Percentiles rank a stretch among this genome's conserved stretches.
Conservation (phyloP, 2,888 invertebrate species). For the Amphipyra berbera region DNA sequence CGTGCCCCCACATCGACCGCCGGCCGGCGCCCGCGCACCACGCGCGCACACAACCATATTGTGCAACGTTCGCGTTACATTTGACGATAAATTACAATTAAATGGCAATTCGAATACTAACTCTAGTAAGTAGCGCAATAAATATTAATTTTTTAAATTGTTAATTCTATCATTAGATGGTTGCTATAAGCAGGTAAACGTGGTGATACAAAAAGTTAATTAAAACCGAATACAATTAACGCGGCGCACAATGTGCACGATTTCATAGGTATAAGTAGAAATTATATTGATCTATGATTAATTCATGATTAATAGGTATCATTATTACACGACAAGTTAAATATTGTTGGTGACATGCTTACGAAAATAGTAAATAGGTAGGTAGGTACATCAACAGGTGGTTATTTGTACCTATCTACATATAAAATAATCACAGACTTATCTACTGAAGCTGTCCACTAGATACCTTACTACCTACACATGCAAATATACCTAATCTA, state of each 20-base stretch:
- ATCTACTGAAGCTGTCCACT: background rate
- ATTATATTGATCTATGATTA: slow-evolving; percentile 29
- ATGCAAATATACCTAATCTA: slow-evolving; percentile 11
- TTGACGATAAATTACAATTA: slow-evolving; percentile 59
- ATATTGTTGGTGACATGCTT: slow-evolving; percentile 14
- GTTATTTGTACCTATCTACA: background rate
- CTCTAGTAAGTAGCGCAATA: slow-evolving; percentile 46
- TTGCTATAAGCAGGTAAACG: slow-evolving; percentile 30
- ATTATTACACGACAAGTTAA: background rate
- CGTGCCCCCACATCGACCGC: slow-evolving; percentile 32
- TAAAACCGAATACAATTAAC: slow-evolving; percentile 43
- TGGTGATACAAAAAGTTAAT: slow-evolving; percentile 35
- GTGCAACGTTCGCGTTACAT: slow-evolving; percentile 54
- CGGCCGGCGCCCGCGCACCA: slow-evolving; percentile 56
- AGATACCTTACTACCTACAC: background rate
- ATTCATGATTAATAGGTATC: slow-evolving; percentile 24
- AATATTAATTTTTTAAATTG: slow-evolving; percentile 46
- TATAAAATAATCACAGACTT: background rate
- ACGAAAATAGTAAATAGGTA: background rate
- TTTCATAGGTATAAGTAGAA: slow-evolving; percentile 24
- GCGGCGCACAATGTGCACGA: slow-evolving; percentile 17
- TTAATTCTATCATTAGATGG: slow-evolving; percentile 40
- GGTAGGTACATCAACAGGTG: slow-evolving; percentile 10
- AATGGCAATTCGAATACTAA: slow-evolving; percentile 53
- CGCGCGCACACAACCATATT: slow-evolving; percentile 38